Percentiles rank a stretch among this genome's conserved stretches.
These are phyloP conservation scores for Odocoileus hemionus DNA, from an alignment of 2,113 vertebrate species.

Conservation along the genomic window DNA sequence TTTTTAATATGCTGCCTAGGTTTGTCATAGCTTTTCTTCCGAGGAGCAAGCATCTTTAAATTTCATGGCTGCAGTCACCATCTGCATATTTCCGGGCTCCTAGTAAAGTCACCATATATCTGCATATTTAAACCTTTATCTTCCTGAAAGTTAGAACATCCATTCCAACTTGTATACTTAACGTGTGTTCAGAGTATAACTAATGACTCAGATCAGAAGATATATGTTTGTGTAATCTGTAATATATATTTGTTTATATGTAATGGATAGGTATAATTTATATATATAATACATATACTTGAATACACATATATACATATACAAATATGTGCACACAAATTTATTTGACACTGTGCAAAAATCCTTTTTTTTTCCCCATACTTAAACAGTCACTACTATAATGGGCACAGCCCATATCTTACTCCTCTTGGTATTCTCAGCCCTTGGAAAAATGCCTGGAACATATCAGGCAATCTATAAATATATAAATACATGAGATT, in stretches of 20 bases:
- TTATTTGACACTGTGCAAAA: background rate
- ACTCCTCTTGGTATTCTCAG: background rate
- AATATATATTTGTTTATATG: background rate
- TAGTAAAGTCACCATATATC: background rate
- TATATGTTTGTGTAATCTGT: background rate
- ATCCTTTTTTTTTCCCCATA: background rate
- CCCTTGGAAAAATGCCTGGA: background rate
- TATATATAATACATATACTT: background rate
- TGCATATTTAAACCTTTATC: background rate
- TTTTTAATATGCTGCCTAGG: background rate
- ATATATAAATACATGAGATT: background rate
- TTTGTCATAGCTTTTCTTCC: background rate
- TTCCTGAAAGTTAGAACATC: background rate
- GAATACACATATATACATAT: background rate
- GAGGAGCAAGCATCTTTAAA: background rate
- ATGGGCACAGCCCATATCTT: background rate
- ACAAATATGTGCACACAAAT: background rate
- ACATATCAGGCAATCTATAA: background rate
- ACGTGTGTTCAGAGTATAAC: background rate
- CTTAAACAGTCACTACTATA: background rate
- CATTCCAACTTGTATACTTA: background rate
- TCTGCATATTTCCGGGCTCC: background rate
- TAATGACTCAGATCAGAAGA: background rate
- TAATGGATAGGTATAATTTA: background rate
- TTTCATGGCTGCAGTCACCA: background rate